Conservation (phyloP, 2,888 invertebrate species). For the Hemithea aestivaria region DNA sequence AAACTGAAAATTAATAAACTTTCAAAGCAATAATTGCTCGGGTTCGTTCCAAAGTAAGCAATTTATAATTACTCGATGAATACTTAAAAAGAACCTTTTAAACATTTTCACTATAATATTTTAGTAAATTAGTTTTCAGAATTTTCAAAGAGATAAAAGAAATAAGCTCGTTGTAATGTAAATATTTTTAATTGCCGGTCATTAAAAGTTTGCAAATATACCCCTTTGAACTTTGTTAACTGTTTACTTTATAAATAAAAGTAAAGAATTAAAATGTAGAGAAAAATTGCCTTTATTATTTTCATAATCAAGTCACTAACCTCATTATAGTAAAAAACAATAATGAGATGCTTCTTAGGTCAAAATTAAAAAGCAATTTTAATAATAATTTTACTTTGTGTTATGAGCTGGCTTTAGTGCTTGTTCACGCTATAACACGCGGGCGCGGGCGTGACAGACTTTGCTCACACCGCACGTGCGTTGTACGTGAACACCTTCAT, state of each 20-base stretch:
- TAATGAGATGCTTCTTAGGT: no score
- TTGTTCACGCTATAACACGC: no score
- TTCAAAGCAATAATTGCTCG: background rate
- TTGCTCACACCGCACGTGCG: no score
- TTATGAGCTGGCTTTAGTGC: no score
- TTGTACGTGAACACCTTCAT: no score
- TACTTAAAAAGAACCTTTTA: conserved; percentile 13
- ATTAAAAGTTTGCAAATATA: conserved; percentile 19
- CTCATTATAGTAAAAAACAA: no score
- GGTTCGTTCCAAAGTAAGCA: background rate
- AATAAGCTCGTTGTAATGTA: conserved; percentile 15
- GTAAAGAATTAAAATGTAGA: no score
- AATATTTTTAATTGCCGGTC: conserved; percentile 20
- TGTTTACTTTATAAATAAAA: background rate
- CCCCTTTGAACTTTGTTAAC: conserved; percentile 2
- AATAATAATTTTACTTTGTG: no score
- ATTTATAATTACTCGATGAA: conserved; percentile 12
- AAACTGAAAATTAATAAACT: background rate
- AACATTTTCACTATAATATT: conserved; percentile 5
- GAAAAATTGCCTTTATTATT: no score
- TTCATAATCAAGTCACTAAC: no score
- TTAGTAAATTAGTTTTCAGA: conserved; percentile 9
- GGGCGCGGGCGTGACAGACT: no score
- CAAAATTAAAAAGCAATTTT: no score
- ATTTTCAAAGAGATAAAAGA: conserved; percentile 17